Base-by-base conservation (phyloP, 2,113 vertebrate genomes). In the Myrmophylax atrothorax region DNA sequence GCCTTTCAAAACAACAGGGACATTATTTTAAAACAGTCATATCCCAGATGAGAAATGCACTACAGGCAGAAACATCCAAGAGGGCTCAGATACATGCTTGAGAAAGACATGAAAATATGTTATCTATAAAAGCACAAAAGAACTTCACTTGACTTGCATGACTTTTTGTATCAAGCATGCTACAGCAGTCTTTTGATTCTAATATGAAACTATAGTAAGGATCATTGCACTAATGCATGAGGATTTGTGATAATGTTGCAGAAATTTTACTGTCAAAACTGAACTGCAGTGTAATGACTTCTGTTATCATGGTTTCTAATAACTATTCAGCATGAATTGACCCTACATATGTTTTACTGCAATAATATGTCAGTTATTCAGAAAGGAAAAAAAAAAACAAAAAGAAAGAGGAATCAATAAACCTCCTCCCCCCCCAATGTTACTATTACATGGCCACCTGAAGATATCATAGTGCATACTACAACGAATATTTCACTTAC, bases 231-330 rank as follows among this genome's bases (percentile, higher is more conserved):
- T 98, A 98, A 98, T 98, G 97, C 98, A 96, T 96, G 98, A 98
- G 98, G 98, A 98, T 98, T 98, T 98, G 98, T 98, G 98, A 98
- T 98, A 98, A 98, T 98, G 98, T 98, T 98, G 98, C 98, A 98
- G 98, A 98, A 98, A 98, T 98, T 98, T 98, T 98, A 98, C 98
- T 98, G 98, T 98, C 98, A 98, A 98, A 98, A 98, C 98, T 97
- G 98, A 98, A 98, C 98, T 98, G 98, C 98, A 98, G 95, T 96
- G 98, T 98, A 98, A 98, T 98, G 98, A 98, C 98, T 98, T 98
- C 98, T 98, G 98, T 98, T 98, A 98, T 98, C 98, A 97, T 95
- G 97, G 96, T 98, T 98, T 98, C 98, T 98, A 98, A 98, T 97
- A 98, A 98, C 98, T 97, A 98, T 98, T 98, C 98, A 98, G 97